Evolutionary conservation across 2,797 vertebrate species (phyloP), one percentile per base, ranked within the genome.

Genomic region (Lycodopsis pacificus): DNA sequence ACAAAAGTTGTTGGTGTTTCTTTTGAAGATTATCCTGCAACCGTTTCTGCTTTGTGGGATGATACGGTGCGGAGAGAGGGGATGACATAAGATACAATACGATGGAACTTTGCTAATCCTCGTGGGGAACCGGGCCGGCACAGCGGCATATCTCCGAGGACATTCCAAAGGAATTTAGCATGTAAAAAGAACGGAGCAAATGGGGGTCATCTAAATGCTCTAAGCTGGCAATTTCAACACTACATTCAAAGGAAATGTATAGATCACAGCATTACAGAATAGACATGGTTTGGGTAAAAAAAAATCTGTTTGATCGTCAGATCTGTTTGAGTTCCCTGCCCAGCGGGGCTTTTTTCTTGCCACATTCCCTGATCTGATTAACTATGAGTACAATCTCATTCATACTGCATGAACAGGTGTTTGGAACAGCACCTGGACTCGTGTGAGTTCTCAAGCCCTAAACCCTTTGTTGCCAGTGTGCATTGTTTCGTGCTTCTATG

Each of bases 11-110:
- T 62, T 79, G 73, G 63, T 71, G 75, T 77, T 83, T 67, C 79
- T 88, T 89, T 76, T 85, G 80, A 91, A 83, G 78, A 81, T 81
- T 80, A 84, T 86, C 62, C 62, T 67, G 42, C 40, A 63, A 72
- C 66, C 19, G 12, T 27, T 74, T 46, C 68, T 46, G 63, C 85
- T 61, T 63, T 76, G 79, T 22, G 54, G 74, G 74, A 73, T 57
- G 80, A 88, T 75, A 38, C 56, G 1, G n/a, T 53, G 25, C 3
- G 46, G 68, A 61, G 49, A 63, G 46, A 59, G 64, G 32, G 62
- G 76, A 42, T 63, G 85, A 82, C 82, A 80, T 53, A 3, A 70
- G 61, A 75, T 66, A 68, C 74, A 84, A 79, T 69, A 36, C 81
- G 75, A 83, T 65, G 64, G 66, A 84, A 83, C 71, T 86, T 80